A percentile compares a stretch with the other conserved stretches of the same genome.
These are phyloP conservation scores for Bombus sylvicola DNA, from an alignment of 1,140 invertebrate genomes.

Conservation along the genomic window DNA sequence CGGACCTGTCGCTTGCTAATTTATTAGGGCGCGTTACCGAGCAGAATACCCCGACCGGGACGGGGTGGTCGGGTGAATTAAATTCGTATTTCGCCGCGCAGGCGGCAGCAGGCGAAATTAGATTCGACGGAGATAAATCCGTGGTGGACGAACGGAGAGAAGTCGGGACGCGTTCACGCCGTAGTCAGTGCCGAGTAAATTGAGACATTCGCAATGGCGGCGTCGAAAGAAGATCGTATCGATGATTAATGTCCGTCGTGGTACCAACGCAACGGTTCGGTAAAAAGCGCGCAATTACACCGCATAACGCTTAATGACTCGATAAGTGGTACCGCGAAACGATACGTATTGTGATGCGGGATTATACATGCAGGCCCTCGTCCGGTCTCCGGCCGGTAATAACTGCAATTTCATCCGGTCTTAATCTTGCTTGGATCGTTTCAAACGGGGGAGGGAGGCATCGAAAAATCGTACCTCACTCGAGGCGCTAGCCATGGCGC, in stretches of 20 bases:
- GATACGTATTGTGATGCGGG: conserved; percentile 30
- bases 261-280: neutral
- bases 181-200: conserved; percentile 5
- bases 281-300: conserved; percentile 46
- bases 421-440: conserved; percentile 33
- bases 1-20: conserved; percentile 65
- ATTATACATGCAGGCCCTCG: conserved; percentile 26
- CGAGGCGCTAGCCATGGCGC: neutral
- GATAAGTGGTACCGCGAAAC: conserved; percentile 41
- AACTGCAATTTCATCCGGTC: conserved; percentile 51
- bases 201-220: conserved; percentile 46
- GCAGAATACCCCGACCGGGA: neutral
- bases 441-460: neutral
- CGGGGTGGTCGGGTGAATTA: conserved; percentile 25
- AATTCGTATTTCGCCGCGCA: conserved; percentile 33
- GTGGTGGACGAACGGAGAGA: neutral
- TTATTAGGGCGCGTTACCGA: conserved; percentile 64
- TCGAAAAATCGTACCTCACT: conserved; percentile 19
- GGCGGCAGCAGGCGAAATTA: conserved; percentile 18
- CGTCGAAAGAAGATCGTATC: conserved; percentile 50
- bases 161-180: neutral
- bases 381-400: conserved; percentile 20
- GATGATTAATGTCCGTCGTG: conserved; percentile 42
- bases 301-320: conserved; percentile 44
- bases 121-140: conserved; percentile 43